Conservation (phyloP, 2,797 vertebrate species). For the Chelonia mydas region DNA sequence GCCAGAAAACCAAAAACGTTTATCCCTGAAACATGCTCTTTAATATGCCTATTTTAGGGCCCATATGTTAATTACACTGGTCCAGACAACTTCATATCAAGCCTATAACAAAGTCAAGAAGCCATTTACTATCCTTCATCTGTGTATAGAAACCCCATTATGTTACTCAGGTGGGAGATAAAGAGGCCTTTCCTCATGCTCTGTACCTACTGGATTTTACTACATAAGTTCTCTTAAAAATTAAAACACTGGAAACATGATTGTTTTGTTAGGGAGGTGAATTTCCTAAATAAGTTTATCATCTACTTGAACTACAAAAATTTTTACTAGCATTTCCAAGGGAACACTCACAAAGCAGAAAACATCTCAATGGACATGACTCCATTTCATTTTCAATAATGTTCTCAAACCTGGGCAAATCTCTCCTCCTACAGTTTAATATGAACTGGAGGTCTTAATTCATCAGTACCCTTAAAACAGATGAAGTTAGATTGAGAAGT, state of each 20-base stretch:
- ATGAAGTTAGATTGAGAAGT: not conserved
- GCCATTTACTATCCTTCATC: rapidly evolving
- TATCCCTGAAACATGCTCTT: not conserved
- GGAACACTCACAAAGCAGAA: not conserved
- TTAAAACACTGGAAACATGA: not conserved
- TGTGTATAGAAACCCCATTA: not conserved
- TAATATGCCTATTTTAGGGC: not conserved
- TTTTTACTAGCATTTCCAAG: slow-evolving; percentile 5
- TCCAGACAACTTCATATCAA: not conserved
- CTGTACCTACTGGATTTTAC: not conserved
- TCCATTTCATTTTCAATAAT: not conserved
- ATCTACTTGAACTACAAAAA: not conserved
- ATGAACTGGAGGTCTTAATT: not conserved
- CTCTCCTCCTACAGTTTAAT: not conserved
- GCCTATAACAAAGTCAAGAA: not conserved
- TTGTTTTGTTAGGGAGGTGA: not conserved
- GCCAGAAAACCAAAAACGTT: not conserved
- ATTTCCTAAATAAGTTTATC: not conserved
- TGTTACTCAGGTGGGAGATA: not conserved
- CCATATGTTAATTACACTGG: rapidly evolving
- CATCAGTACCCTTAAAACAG: not conserved
- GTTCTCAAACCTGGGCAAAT: not conserved
- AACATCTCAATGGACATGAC: not conserved
- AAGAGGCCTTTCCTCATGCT: not conserved
- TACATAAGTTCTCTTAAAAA: not conserved